Percentiles rank a stretch among this genome's conserved stretches.
These are phyloP conservation scores for Holocentrus rufus DNA, from an alignment of 2,797 vertebrate species.

Conservation along the genomic window DNA sequence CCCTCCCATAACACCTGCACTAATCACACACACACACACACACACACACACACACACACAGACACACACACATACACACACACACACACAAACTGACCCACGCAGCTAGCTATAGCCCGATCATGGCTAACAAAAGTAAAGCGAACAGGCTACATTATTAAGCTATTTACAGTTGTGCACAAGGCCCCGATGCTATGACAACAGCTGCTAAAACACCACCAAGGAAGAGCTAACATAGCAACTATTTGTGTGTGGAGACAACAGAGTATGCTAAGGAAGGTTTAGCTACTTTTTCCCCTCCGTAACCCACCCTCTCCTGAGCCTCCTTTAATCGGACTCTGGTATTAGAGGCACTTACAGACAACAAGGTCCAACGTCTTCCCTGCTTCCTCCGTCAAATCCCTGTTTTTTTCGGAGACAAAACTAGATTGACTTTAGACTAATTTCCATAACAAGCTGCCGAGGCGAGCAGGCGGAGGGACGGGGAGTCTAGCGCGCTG, in stretches of 20 bases:
- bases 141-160: conserved; percentile 67
- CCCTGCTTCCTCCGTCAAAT: conserved; percentile 75
- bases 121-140: conserved; percentile 82
- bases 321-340: conserved; percentile 80
- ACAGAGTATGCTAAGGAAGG: conserved; percentile 78
- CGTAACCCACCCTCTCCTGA: conserved; percentile 75
- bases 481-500: conserved; percentile 87
- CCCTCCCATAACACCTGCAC: too few relatives aligned
- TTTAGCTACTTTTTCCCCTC: conserved; percentile 82
- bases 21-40: too few relatives aligned
- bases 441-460: conserved; percentile 85
- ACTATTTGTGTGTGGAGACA: conserved; percentile 72
- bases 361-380: conserved; percentile 82
- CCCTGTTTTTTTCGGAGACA: conserved; percentile 49
- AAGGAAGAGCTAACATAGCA: conserved; percentile 72
- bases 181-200: conserved; percentile 83
- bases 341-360: conserved; percentile 82
- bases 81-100: conserved; percentile 70
- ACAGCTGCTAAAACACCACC: conserved; percentile 75
- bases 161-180: conserved; percentile 76
- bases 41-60: conserved; percentile 17
- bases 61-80: conserved; percentile 25
- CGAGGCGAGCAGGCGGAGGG: conserved; percentile 78
- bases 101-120: conserved; percentile 79
- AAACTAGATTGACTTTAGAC: conserved; percentile 83